phyloP scores from a whole-genome alignment of 2,113 vertebrate species.

The Plestiodon gilberti region DNA sequence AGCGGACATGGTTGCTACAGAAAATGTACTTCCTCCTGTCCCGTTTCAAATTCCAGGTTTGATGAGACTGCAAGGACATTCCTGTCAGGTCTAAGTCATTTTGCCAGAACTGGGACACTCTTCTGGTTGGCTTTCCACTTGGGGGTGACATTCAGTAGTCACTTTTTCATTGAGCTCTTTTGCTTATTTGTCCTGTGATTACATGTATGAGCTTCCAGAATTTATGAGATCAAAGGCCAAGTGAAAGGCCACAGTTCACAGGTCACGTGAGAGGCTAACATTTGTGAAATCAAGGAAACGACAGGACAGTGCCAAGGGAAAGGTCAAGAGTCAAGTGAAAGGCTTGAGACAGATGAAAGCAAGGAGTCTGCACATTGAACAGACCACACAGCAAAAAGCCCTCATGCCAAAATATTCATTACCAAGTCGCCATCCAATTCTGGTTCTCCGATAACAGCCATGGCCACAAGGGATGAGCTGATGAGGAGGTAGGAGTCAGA shows the following conservation, averaged over 20 bases:
- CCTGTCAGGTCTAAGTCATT: not conserved
- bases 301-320: conserved; percentile 80
- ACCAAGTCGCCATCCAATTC: conserved; percentile 37
- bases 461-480: conserved; percentile 25
- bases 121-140: conserved; percentile 56
- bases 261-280: conserved; percentile 81
- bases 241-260: conserved; percentile 78
- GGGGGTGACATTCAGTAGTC: conserved; percentile 64
- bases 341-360: conserved; percentile 73
- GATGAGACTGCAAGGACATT: conserved; percentile 25
- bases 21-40: not conserved
- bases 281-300: conserved; percentile 80
- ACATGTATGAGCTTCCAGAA: conserved; percentile 77
- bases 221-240: conserved; percentile 81
- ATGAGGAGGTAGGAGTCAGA: not conserved
- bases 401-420: conserved; percentile 42
- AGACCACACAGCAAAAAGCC: conserved; percentile 62
- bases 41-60: not conserved
- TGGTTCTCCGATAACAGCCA: conserved; percentile 56
- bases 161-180: conserved; percentile 63
- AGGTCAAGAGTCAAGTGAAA: conserved; percentile 83
- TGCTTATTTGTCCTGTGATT: conserved; percentile 81
- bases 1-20: not conserved
- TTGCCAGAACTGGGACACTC: conserved; percentile 23
- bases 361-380: conserved; percentile 42